Evolutionary conservation across 2,888 invertebrate genomes (phyloP).

Genomic region (Gisinianus flammeolus): DNA sequence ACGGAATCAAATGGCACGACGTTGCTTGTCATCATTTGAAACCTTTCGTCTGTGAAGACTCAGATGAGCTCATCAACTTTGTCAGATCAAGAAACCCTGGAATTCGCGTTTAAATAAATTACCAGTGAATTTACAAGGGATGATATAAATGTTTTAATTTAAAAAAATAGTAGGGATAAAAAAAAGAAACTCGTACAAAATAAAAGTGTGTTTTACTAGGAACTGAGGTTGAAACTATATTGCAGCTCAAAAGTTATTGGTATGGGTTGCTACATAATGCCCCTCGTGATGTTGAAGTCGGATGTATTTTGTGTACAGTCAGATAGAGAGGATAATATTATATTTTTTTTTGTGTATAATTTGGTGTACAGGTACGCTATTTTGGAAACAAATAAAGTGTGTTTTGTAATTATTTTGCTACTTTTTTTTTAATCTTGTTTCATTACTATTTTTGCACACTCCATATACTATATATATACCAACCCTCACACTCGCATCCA

Average conservation of each 20-base stretch:
- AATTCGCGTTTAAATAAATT: slow-evolving; percentile 40
- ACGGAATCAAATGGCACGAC: slow-evolving; percentile 90
- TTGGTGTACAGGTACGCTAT: slow-evolving; percentile 38
- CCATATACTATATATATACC: too few species aligned
- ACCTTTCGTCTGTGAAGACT: slow-evolving; percentile 88
- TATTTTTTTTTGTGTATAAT: slow-evolving; percentile 36
- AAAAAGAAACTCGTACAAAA: slow-evolving; percentile 34
- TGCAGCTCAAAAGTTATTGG: slow-evolving; percentile 17
- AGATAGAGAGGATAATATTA: slow-evolving; percentile 33
- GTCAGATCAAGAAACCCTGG: slow-evolving; percentile 83
- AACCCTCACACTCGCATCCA: too few species aligned
- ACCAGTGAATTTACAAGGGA: slow-evolving; percentile 35
- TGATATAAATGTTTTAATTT: slow-evolving; percentile 31
- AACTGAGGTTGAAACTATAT: slow-evolving; percentile 14
- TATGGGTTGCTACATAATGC: slow-evolving; percentile 11
- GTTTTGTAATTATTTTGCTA: slow-evolving; percentile 39
- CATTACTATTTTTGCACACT: neutral
- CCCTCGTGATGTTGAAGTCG: slow-evolving; percentile 26
- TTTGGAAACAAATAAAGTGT: slow-evolving; percentile 37
- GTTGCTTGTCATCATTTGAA: slow-evolving; percentile 93
- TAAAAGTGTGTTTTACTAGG: slow-evolving; percentile 40
- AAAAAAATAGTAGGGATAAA: slow-evolving; percentile 37
- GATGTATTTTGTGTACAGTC: slow-evolving; percentile 38
- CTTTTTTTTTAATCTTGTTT: neutral
- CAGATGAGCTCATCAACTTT: slow-evolving; percentile 84